A percentile compares a stretch with the other conserved stretches of the same genome.
Evolutionary conservation across 2,113 vertebrate species (phyloP).

Genomic region (Tichodroma muraria): DNA sequence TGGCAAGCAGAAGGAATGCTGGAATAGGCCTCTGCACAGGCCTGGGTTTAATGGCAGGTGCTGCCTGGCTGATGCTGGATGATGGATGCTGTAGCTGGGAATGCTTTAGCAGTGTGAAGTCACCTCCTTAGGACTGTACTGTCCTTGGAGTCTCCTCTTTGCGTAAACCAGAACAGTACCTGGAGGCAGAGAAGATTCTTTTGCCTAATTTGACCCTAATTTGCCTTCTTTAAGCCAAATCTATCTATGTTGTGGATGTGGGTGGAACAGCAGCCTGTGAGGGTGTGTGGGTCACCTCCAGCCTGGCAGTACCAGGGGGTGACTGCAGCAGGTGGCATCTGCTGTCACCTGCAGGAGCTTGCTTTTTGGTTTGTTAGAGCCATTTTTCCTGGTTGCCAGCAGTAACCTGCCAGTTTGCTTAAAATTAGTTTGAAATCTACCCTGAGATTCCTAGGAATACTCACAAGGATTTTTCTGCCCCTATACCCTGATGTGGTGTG

Average conservation of each 20-base stretch:
- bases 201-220: not conserved
- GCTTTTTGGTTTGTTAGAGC: not conserved
- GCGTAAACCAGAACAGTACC: not conserved
- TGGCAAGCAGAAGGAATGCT: not conserved
- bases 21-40: not conserved
- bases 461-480: not conserved
- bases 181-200: not conserved
- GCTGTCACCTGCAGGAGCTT: not conserved
- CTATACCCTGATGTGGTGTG: not conserved
- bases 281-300: not conserved
- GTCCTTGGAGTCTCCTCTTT: not conserved
- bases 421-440: not conserved
- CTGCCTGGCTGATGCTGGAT: not conserved
- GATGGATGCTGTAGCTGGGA: not conserved
- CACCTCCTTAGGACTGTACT: not conserved
- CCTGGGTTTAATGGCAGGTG: accelerated
- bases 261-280: not conserved
- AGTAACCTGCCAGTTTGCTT: not conserved
- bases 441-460: not conserved
- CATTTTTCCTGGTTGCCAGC: not conserved
- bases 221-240: not conserved
- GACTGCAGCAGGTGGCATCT: not conserved
- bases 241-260: accelerated
- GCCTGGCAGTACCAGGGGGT: not conserved
- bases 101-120: not conserved